phyloP scores from a whole-genome alignment of 30 jellyfish, hydroid and myxozoan genomes.

The Hydra vulgaris region DNA sequence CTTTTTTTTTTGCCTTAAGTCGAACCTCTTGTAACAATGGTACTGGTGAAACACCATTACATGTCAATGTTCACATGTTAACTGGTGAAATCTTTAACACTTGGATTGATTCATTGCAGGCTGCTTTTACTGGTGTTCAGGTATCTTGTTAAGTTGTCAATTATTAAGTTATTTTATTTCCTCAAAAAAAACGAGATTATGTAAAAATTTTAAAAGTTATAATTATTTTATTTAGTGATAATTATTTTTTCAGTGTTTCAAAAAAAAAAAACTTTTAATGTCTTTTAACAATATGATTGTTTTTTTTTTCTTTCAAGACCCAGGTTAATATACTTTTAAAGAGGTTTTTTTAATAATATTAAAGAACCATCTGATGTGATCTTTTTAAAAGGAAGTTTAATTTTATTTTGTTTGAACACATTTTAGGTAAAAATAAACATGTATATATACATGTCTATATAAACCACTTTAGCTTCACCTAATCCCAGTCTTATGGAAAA shows the following conservation, averaged over 20 bases:
- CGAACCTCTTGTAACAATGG: conserved; percentile 65
- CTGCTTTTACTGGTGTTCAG: conserved; percentile 92
- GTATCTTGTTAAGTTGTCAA: conserved; percentile 26
- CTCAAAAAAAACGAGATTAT: background rate
- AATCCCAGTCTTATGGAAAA: no score
- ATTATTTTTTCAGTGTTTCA: background rate
- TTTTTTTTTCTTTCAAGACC: no score
- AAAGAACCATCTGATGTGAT: no score
- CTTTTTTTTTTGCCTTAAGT: background rate
- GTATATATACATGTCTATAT: no score
- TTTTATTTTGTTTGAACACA: no score
- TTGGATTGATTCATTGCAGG: conserved; percentile 93
- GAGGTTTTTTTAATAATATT: no score
- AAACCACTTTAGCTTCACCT: no score
- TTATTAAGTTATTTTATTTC: background rate
- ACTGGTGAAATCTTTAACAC: conserved; percentile 65
- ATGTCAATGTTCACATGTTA: conserved; percentile 82
- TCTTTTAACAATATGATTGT: no score
- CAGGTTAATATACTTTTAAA: no score
- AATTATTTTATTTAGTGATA: background rate
- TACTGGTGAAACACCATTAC: conserved; percentile 76
- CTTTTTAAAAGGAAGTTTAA: no score
- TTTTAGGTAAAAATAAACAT: no score
- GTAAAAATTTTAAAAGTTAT: no score
- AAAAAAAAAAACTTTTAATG: background rate